A percentile compares a stretch with the other conserved stretches of the same genome.
Conservation (phyloP, 1,140 invertebrate genomes). For the Aphis craccivora region DNA sequence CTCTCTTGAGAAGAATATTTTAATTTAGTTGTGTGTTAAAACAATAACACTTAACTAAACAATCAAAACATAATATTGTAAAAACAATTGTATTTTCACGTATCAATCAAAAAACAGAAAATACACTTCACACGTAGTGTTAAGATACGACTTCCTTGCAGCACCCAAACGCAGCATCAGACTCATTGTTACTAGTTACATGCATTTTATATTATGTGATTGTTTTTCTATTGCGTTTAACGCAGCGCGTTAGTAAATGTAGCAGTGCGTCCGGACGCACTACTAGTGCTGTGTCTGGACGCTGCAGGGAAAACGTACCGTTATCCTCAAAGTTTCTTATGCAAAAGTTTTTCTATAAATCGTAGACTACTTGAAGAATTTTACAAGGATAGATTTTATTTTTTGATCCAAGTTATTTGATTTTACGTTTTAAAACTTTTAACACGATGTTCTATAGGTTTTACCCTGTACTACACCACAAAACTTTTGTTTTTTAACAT, state of each 20-base stretch:
- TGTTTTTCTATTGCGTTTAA: too few species aligned
- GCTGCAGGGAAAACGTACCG: too few species aligned
- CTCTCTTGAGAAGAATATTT: not conserved
- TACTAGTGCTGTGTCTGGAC: too few species aligned
- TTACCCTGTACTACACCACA: not conserved
- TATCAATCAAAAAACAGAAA: not conserved
- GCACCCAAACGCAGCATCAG: too few species aligned
- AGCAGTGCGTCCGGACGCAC: too few species aligned
- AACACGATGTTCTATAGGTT: not conserved
- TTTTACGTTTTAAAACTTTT: not conserved
- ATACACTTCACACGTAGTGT: not conserved
- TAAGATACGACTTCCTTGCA: too few species aligned
- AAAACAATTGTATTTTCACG: not conserved
- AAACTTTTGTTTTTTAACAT: not conserved
- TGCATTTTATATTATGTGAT: too few species aligned
- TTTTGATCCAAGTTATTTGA: not conserved
- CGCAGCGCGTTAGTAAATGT: too few species aligned
- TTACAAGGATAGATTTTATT: not conserved
- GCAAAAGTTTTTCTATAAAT: conserved; percentile 7
- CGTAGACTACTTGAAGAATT: not conserved
- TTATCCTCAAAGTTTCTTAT: not conserved
- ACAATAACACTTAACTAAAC: not conserved
- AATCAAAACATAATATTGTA: not conserved
- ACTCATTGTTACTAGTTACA: too few species aligned
- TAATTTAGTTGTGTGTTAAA: not conserved